Percentiles rank a stretch among this genome's conserved stretches.
These are phyloP conservation scores for Chauna torquata DNA, from an alignment of 2,113 vertebrate species.

Conservation along the genomic window DNA sequence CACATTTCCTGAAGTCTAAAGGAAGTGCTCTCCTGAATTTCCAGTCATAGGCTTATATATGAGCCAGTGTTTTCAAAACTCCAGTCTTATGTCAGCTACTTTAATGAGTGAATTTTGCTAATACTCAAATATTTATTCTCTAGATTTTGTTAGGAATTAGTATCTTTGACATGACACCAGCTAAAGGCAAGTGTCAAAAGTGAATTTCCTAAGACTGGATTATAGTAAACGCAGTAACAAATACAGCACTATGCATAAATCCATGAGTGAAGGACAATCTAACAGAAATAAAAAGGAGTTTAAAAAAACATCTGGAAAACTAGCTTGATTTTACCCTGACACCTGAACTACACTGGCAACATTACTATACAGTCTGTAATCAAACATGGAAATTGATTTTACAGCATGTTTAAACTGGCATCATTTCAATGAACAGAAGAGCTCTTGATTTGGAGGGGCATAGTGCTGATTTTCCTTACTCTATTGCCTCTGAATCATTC, in stretches of 20 bases:
- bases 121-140: neutral
- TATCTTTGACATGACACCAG: neutral
- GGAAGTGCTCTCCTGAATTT: neutral
- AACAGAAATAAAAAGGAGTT: constrained; percentile 1
- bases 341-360: neutral
- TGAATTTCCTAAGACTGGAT: neutral
- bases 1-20: neutral
- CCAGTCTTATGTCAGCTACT: neutral
- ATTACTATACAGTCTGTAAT: neutral
- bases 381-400: neutral
- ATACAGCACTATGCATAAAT: neutral
- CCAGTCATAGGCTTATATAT: neutral
- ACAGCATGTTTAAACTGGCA: neutral
- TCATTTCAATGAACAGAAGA: neutral
- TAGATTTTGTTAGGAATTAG: neutral
- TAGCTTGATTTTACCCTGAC: neutral
- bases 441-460: neutral
- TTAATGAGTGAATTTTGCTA: neutral
- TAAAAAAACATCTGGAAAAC: neutral
- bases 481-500: neutral
- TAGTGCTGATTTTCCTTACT: neutral
- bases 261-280: neutral
- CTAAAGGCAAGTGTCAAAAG: neutral
- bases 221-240: constrained; percentile 14
- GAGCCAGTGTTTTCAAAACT: neutral